These are phyloP conservation scores for Tadarida brasiliensis DNA, from an alignment of 2,797 vertebrate genomes.

Conservation along the genomic window DNA sequence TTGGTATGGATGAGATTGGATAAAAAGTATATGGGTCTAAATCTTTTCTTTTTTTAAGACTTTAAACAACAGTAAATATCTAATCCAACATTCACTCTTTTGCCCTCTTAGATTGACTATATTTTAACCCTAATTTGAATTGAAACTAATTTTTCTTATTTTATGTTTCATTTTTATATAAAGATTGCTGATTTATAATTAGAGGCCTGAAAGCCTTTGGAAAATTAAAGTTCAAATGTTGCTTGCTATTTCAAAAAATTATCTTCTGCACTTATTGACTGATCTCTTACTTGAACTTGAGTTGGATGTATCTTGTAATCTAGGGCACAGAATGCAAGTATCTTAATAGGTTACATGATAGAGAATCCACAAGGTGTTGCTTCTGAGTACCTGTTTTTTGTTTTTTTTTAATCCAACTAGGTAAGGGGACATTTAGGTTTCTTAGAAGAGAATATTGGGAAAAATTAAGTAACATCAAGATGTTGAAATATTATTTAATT, in stretches of 20 bases:
- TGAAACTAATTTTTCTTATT: slow-evolving; percentile 21
- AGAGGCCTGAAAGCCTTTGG: slow-evolving; percentile 17
- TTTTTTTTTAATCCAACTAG: background rate
- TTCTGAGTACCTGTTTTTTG: background rate
- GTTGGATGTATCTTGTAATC: background rate
- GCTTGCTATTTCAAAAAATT: slow-evolving; percentile 29
- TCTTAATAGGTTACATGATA: slow-evolving; percentile 4
- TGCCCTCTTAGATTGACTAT: background rate
- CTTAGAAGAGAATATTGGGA: slow-evolving; percentile 57
- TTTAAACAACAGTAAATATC: slow-evolving; percentile 8
- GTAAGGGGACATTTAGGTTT: slow-evolving; percentile 38
- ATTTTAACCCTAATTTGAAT: slow-evolving; percentile 58
- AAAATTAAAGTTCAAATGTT: slow-evolving; percentile 36
- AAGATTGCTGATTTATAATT: slow-evolving; percentile 28
- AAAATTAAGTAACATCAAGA: background rate
- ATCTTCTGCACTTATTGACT: background rate
- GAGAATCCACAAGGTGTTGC: background rate
- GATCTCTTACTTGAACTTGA: slow-evolving; percentile 31
- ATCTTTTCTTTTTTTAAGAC: slow-evolving; percentile 28
- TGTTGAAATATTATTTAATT: slow-evolving; percentile 44
- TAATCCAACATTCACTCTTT: background rate
- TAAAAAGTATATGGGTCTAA: background rate
- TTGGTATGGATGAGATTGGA: background rate
- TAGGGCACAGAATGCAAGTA: background rate
- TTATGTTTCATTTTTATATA: slow-evolving; percentile 43